Evolutionary conservation across 1,140 invertebrate genomes (phyloP).

Genomic region (Metaphire vulgaris): DNA sequence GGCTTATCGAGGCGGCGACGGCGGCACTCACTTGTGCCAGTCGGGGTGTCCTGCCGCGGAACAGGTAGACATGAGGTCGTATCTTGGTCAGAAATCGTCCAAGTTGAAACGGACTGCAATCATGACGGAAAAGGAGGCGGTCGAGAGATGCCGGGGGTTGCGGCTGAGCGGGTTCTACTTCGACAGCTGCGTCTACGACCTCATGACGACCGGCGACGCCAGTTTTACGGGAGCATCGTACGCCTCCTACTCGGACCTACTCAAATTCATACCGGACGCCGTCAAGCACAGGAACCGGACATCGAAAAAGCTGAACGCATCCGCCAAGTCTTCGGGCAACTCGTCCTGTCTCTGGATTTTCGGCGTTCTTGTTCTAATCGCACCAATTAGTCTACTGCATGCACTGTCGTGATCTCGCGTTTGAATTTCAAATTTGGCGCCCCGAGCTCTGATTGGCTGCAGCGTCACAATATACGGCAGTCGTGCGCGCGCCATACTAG

Average conservation of each 20-base stretch:
- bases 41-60: slow-evolving; percentile 55
- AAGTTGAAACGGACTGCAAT: neutral
- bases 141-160: slow-evolving; percentile 43
- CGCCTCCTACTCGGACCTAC: slow-evolving; percentile 38
- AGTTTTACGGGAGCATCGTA: slow-evolving; percentile 53
- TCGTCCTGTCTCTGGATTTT: too few relatives aligned
- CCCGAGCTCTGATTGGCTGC: too few relatives aligned
- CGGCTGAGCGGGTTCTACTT: slow-evolving; percentile 57
- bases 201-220: slow-evolving; percentile 56
- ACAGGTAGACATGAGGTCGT: slow-evolving; percentile 28
- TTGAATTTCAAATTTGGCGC: too few relatives aligned
- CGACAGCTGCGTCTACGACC: slow-evolving; percentile 60
- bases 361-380: too few relatives aligned
- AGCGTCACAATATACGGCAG: too few relatives aligned
- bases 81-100: neutral
- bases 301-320: too few relatives aligned
- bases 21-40: slow-evolving; percentile 53
- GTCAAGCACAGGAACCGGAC: neutral
- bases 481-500: too few relatives aligned
- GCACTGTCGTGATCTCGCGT: too few relatives aligned
- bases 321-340: too few relatives aligned
- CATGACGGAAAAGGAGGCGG: neutral
- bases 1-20: neutral
- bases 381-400: too few relatives aligned
- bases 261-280: neutral